Evolutionary conservation across 2,888 invertebrate species (phyloP).

Genomic region (Clostera curtula): DNA sequence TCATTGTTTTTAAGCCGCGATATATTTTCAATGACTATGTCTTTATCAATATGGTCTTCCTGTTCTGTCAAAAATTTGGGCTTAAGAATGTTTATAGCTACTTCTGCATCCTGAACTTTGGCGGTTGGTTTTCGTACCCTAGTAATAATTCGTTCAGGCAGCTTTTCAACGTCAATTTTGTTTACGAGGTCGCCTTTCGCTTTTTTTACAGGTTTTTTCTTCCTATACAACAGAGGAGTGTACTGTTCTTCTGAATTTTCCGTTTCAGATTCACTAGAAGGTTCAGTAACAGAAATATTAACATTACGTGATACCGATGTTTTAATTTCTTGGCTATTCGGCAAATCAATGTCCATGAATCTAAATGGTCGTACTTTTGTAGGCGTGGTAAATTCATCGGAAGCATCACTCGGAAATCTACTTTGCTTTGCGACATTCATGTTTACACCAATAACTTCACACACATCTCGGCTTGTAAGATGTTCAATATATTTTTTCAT

Average conservation of each 20-base stretch:
- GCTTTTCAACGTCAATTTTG: constrained; percentile 35
- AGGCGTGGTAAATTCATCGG: constrained; percentile 45
- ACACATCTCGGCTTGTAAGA: constrained; percentile 29
- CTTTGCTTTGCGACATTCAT: constrained; percentile 19
- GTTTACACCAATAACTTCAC: constrained; percentile 30
- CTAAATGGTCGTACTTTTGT: constrained; percentile 38
- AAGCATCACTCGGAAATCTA: constrained; percentile 37
- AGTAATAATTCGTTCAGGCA: constrained; percentile 50
- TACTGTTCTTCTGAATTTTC: constrained; percentile 39
- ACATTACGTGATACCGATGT: constrained; percentile 27
- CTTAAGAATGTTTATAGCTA: constrained; percentile 34
- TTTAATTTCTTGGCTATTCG: constrained; percentile 60
- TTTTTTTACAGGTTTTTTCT: constrained; percentile 22
- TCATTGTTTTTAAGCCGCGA: constrained; percentile 39
- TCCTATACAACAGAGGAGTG: constrained; percentile 38
- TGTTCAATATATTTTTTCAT: constrained; percentile 26
- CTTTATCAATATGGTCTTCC: constrained; percentile 42
- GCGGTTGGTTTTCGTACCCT: constrained; percentile 50
- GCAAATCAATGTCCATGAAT: constrained; percentile 46
- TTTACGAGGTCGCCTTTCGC: constrained; percentile 44
- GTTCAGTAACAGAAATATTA: constrained; percentile 28
- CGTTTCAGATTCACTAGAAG: constrained; percentile 50
- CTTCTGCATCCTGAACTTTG: constrained; percentile 26
- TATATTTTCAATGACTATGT: constrained; percentile 50
- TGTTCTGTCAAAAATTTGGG: constrained; percentile 37